These are phyloP conservation scores for Toxotes chatareus DNA, from an alignment of 2,113 vertebrate species.

Conservation along the genomic window DNA sequence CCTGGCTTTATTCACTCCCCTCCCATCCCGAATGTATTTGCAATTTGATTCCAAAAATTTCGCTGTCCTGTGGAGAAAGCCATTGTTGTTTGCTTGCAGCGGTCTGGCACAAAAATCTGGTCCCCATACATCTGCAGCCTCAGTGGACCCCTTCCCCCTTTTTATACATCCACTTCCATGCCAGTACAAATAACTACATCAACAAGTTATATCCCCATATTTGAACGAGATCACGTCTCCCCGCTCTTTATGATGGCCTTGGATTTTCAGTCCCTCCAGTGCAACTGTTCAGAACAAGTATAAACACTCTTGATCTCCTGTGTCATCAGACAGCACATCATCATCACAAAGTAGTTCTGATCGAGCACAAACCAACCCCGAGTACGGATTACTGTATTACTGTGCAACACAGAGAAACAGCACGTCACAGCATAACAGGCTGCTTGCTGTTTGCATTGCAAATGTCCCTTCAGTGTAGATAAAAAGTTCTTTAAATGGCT, in stretches of 20 bases:
- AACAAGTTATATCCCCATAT: neutral
- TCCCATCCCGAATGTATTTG: conserved; percentile 24
- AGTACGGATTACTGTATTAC: no score
- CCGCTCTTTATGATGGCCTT: no score
- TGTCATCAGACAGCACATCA: no score
- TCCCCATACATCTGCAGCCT: neutral
- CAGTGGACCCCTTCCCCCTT: neutral
- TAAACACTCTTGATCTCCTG: no score
- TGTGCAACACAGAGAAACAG: no score
- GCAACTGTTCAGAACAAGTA: no score
- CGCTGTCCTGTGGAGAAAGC: conserved; percentile 1
- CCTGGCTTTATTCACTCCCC: neutral
- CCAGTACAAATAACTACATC: neutral
- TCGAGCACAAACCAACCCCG: no score
- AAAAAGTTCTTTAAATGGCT: neutral
- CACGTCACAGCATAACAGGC: no score
- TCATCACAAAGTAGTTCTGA: no score
- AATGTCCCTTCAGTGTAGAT: neutral
- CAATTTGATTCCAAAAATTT: conserved; percentile 38
- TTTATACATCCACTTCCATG: neutral
- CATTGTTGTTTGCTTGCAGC: conserved; percentile 18
- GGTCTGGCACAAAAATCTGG: conserved; percentile 6
- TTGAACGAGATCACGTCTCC: no score
- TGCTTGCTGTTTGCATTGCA: neutral
- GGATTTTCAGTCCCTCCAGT: no score